A percentile compares a stretch with the other conserved stretches of the same genome.
Evolutionary conservation across 2,888 invertebrate genomes (phyloP).

Genomic region (Dexiosoma caninum): DNA sequence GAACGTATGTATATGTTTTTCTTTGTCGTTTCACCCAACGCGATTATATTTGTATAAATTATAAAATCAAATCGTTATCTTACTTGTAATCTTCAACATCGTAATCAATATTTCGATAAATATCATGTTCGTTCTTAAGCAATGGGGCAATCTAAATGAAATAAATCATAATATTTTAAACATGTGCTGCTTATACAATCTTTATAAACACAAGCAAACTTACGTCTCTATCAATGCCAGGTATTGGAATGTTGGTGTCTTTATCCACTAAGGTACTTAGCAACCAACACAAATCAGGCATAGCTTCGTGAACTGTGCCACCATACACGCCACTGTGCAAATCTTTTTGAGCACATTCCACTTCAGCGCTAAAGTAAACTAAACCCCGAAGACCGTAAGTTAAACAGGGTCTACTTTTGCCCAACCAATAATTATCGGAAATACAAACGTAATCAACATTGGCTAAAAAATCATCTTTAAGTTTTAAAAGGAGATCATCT

Average conservation of each 20-base stretch:
- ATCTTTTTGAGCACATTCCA: constrained; percentile 93
- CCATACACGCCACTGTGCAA: constrained; percentile 98
- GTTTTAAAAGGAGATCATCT: constrained; percentile 86
- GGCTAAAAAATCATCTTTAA: constrained; percentile 86
- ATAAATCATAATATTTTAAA: constrained; percentile 5
- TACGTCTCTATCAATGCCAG: constrained; percentile 91
- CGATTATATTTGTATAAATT: background rate
- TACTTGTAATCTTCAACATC: constrained; percentile 87
- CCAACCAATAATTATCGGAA: constrained; percentile 99
- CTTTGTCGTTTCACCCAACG: too few relatives aligned
- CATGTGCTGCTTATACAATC: too few relatives aligned
- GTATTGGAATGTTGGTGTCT: constrained; percentile 90
- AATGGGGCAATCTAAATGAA: constrained; percentile 79
- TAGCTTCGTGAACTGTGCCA: constrained; percentile 93
- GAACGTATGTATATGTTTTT: too few relatives aligned
- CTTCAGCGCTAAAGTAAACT: constrained; percentile 92
- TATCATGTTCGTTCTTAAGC: constrained; percentile 83
- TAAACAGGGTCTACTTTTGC: constrained; percentile 96
- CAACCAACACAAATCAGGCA: constrained; percentile 93
- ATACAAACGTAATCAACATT: constrained; percentile 96
- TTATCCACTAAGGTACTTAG: constrained; percentile 90
- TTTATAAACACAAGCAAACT: constrained; percentile 58
- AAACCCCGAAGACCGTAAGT: constrained; percentile 97
- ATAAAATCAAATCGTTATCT: constrained; percentile 62
- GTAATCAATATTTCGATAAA: constrained; percentile 92